These are phyloP conservation scores for Sceloporus tristichus DNA, from an alignment of 2,113 vertebrate genomes.

Conservation along the genomic window DNA sequence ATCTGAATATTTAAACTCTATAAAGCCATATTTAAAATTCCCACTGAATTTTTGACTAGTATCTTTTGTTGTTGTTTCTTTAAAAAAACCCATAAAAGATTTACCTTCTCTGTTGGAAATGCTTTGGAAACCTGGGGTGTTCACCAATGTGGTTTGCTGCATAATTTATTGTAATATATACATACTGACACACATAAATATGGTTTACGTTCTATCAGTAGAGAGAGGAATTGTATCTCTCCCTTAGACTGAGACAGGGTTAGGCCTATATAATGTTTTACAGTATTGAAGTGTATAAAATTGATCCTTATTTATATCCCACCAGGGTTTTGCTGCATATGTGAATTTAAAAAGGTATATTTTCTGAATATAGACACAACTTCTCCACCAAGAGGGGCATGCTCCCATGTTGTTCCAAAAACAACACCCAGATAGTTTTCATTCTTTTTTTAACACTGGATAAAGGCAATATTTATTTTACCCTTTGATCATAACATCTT, in stretches of 20 bases:
- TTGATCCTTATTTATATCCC: slow-evolving; percentile 74
- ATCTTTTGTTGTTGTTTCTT: slow-evolving; percentile 33
- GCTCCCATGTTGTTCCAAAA: slow-evolving; percentile 50
- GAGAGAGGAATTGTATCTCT: slow-evolving; percentile 47
- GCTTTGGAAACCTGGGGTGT: slow-evolving; percentile 52
- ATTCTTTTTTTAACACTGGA: slow-evolving; percentile 53
- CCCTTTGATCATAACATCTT: slow-evolving; percentile 71
- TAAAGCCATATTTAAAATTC: slow-evolving; percentile 67
- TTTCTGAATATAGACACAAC: slow-evolving; percentile 63
- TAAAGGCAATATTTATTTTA: slow-evolving; percentile 69
- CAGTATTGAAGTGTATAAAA: slow-evolving; percentile 65
- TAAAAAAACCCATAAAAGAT: slow-evolving; percentile 49
- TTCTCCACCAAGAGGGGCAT: slow-evolving; percentile 53
- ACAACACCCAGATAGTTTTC: slow-evolving; percentile 40
- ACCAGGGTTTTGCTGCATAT: slow-evolving; percentile 62
- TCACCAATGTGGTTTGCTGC: slow-evolving; percentile 63
- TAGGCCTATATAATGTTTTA: slow-evolving; percentile 51
- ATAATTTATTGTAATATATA: slow-evolving; percentile 62
- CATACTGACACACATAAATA: slow-evolving; percentile 61
- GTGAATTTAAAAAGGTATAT: slow-evolving; percentile 73
- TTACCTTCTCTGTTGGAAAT: slow-evolving; percentile 63
- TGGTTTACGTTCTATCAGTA: slow-evolving; percentile 53
- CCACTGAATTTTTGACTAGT: slow-evolving; percentile 51
- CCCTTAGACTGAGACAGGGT: slow-evolving; percentile 51
- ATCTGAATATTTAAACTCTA: slow-evolving; percentile 74